A percentile compares a stretch with the other conserved stretches of the same genome.
These are phyloP conservation scores for Andrena haemorrhoa DNA, from an alignment of 2,888 invertebrate species.

Conservation along the genomic window DNA sequence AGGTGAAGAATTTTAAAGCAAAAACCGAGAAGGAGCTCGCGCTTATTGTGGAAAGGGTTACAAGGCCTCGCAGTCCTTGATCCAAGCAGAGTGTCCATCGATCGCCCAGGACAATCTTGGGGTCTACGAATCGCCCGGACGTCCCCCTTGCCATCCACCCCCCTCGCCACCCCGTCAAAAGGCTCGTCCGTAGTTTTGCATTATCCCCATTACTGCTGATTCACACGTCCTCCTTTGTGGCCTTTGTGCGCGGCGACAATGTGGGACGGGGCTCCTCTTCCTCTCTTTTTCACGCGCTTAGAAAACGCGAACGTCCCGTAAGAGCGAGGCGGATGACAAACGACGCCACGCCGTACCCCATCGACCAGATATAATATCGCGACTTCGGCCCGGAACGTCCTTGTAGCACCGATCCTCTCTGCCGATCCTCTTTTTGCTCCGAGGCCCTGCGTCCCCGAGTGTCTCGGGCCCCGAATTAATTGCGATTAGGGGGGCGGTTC, in stretches of 20 bases:
- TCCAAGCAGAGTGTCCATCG: slow-evolving; percentile 44
- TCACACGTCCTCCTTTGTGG: slow-evolving; percentile 83
- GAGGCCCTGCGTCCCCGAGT: not conserved
- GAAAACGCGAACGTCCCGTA: slow-evolving; percentile 74
- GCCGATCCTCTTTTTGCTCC: slow-evolving; percentile 29
- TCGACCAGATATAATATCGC: slow-evolving; percentile 72
- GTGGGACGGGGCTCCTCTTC: slow-evolving; percentile 72
- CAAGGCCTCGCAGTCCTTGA: slow-evolving; percentile 18
- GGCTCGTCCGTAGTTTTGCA: slow-evolving; percentile 80
- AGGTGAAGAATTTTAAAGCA: not conserved
- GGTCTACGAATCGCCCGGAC: slow-evolving; percentile 54
- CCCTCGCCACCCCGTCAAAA: slow-evolving; percentile 40
- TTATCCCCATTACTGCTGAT: slow-evolving; percentile 84
- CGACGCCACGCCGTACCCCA: slow-evolving; percentile 68
- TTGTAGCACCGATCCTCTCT: slow-evolving; percentile 26
- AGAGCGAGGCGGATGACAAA: slow-evolving; percentile 75
- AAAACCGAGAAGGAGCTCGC: not conserved
- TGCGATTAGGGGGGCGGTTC: slow-evolving; percentile 59
- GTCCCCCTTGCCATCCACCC: slow-evolving; percentile 16
- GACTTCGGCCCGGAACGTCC: slow-evolving; percentile 61
- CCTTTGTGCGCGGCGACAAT: slow-evolving; percentile 82
- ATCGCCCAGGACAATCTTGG: slow-evolving; percentile 58
- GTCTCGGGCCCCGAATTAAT: slow-evolving; percentile 48
- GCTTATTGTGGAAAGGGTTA: slow-evolving; percentile 27
- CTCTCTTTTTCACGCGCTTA: slow-evolving; percentile 66